Evolutionary conservation across 2,113 vertebrate genomes (phyloP), one percentile per base, ranked within the genome.

Genomic region (Gasterosteus nipponicus): DNA sequence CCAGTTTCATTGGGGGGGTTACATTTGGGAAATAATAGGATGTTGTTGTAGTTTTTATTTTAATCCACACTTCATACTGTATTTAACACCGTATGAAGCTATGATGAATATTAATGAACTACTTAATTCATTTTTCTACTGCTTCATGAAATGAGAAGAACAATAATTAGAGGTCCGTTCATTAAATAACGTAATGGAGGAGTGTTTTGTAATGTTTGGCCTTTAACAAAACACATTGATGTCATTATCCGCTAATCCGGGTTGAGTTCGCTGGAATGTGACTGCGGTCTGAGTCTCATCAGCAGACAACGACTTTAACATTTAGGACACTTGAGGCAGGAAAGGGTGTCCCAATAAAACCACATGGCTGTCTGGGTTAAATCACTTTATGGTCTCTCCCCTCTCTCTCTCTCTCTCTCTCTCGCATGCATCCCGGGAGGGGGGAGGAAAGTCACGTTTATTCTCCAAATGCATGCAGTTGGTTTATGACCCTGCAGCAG

Each of bases 401-500:
- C n/a, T 56, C 19, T 49, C 60, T 63, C 58, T 60, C 63, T 57
- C 44, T 19, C 47, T 77, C 14, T 73, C 3, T 63, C 15, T 71
- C 18, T 51, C 38, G 12, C 38, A 42, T 68, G 53, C 56, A 16
- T 19, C 67, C 56, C 44, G 46, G 16, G 46, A 1, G 15, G 15
- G 15, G 5, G 15, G 7, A 18, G 22, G 53, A 92, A 92, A 93
- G 91, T 93, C 92, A 93, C 89, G 92, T 92, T 93, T 93, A 93
- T 91, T 91, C 87, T 86, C 84, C 91, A 92, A 92, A 91, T 89
- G 89, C 92, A 89, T 80, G 89, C 82, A 85, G 89, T 90, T 89
- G 87, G 18, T 93, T 92, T 91, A 93, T 89, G 92, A 89, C 85
- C 86, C 87, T 89, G 90, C 90, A 91, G 86, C 67, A 87, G 84